Base-by-base conservation (phyloP, 2,888 invertebrate species). In the Platypus cylindrus region DNA sequence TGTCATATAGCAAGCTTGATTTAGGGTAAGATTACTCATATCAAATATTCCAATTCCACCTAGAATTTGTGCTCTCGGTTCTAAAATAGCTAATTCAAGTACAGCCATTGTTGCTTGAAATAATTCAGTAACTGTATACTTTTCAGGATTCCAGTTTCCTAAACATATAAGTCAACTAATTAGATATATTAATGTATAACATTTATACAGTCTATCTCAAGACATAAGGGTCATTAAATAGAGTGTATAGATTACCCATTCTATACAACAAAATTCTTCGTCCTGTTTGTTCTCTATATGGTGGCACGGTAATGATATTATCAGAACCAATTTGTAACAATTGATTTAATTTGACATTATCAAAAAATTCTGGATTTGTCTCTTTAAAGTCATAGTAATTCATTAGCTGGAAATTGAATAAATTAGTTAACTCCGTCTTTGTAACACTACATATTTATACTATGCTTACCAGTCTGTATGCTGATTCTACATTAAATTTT, bases 321-420 rank as follows among this genome's bases (percentile, higher is more conserved):
- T 13, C 73, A 67, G 25, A 78, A 73, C 1, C 78, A 76, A 17
- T 79, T 65, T 60, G 62, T 17, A 65, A 63, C 44, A 83, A 57
- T 23, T 74, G 69, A 36, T 75, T 44, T 0, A 79, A 77, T 36
- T 70, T 71, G 0, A 82, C 67, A 40, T 75, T 71, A 38, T 72
- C 69, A 44, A 77, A 75, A 36, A 75, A 64, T 30, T 72, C 68
- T 3, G 74, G 71, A 50, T 80, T 73, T 2, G 73, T 69, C 48
- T 78, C 75, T 44, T 75, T 75, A 54, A 83, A 82, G 44, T 70
- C 66, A 50, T 70, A 76, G 54, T 83, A 82, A 51, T 76, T 78
- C 32, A 73, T 74, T 45, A 83, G 60, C 78, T 78, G 59, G 35
- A 36, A 34, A n/a, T n/a, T n/a, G n/a, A n/a, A n/a, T n/a, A n/a